Conservation (phyloP, 2,113 vertebrate species). For the Mixornis gularis region DNA sequence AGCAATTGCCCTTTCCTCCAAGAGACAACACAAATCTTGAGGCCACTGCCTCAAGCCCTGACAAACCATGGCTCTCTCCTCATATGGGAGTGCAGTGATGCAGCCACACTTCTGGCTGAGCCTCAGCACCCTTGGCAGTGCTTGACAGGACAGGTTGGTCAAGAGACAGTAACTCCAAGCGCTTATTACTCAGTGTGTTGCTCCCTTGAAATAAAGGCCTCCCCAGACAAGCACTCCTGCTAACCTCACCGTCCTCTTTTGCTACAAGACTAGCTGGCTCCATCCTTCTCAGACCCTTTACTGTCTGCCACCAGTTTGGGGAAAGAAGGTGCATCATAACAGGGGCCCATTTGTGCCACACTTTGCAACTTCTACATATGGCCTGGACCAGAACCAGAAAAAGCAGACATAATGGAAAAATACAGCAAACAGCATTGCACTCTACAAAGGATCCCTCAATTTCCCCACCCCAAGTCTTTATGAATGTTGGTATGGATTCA, state of each 20-base stretch:
- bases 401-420: background rate
- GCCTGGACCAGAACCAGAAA: background rate
- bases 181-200: background rate
- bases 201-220: background rate
- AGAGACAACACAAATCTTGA: background rate
- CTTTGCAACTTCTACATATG: background rate
- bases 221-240: background rate
- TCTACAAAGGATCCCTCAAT: background rate
- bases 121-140: background rate
- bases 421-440: background rate
- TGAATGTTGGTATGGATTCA: background rate
- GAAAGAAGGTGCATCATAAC: background rate
- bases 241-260: background rate
- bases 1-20: background rate
- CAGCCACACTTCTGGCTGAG: background rate
- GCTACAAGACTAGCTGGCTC: background rate
- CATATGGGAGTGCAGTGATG: background rate
- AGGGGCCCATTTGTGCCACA: background rate
- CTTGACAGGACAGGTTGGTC: background rate
- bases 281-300: background rate
- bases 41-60: background rate
- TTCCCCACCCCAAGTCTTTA: background rate
- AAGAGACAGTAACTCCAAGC: background rate
- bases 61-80: background rate
- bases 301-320: background rate